phyloP scores from a whole-genome alignment of 2,888 invertebrate species.

The Ophion obscuratus region DNA sequence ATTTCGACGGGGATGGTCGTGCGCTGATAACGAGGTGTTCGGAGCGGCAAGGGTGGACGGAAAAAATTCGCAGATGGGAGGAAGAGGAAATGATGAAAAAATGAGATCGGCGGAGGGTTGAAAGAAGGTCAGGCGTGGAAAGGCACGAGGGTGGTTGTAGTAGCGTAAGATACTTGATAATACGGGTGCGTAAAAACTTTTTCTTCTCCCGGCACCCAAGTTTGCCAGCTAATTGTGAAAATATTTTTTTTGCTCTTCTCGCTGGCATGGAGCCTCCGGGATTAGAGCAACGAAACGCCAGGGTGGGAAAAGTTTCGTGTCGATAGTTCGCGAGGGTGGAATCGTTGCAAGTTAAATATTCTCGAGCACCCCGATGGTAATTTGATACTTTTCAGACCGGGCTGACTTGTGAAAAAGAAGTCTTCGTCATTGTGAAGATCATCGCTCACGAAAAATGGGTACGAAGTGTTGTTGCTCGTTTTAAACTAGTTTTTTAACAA shows the following conservation, averaged over 20 bases:
- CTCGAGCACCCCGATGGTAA: slow-evolving; percentile 46
- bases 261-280: background rate
- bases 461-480: background rate
- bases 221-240: slow-evolving; percentile 46
- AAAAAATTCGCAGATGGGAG: slow-evolving; percentile 2
- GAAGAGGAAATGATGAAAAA: slow-evolving; percentile 30
- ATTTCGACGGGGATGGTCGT: background rate
- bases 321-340: slow-evolving; percentile 14
- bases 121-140: slow-evolving; percentile 29
- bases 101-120: slow-evolving; percentile 1
- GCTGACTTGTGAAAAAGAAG: background rate
- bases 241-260: slow-evolving; percentile 35
- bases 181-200: slow-evolving; percentile 40
- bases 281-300: slow-evolving; percentile 39
- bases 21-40: slow-evolving; percentile 1
- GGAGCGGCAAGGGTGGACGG: slow-evolving; percentile 15
- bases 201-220: slow-evolving; percentile 24
- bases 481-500: background rate
- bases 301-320: slow-evolving; percentile 51
- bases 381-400: slow-evolving; percentile 13
- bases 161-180: slow-evolving; percentile 52
- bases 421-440: background rate
- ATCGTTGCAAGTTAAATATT: slow-evolving; percentile 48
- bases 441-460: background rate
- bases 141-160: slow-evolving; percentile 34